Percentiles rank a stretch among this genome's conserved stretches.
phyloP scores from a whole-genome alignment of 2,797 vertebrate genomes.

The Pangasius larnaudii region DNA sequence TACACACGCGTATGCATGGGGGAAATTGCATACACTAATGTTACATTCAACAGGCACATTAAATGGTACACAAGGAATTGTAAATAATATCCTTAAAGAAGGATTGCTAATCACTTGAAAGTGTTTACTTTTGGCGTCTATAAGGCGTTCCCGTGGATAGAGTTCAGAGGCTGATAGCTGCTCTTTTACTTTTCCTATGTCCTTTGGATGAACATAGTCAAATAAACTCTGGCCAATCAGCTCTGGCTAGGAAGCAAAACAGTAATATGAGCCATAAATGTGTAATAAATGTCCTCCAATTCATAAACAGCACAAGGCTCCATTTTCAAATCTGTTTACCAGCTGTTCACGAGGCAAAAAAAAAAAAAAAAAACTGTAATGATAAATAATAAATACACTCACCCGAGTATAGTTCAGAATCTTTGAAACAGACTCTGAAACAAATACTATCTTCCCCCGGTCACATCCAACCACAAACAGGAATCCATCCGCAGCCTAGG shows the following conservation, averaged over 20 bases:
- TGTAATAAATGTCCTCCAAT: neutral
- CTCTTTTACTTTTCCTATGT: slow-evolving; percentile 96
- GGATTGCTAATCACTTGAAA: slow-evolving; percentile 8
- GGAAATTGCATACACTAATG: neutral
- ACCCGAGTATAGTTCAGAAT: slow-evolving; percentile 93
- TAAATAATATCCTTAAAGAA: neutral
- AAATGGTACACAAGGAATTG: neutral
- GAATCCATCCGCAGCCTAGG: slow-evolving; percentile 93
- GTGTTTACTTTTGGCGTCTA: slow-evolving; percentile 90
- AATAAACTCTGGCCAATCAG: slow-evolving; percentile 93
- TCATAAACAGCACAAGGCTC: neutral
- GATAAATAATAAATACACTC: slow-evolving; percentile 35
- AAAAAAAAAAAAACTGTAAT: neutral
- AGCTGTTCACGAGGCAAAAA: neutral
- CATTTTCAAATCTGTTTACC: neutral
- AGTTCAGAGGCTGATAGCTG: slow-evolving; percentile 89
- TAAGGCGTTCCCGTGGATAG: slow-evolving; percentile 85
- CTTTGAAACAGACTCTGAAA: slow-evolving; percentile 93
- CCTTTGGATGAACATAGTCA: slow-evolving; percentile 95
- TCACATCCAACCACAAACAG: slow-evolving; percentile 96
- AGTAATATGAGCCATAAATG: slow-evolving; percentile 41
- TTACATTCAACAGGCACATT: neutral
- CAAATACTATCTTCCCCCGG: slow-evolving; percentile 93
- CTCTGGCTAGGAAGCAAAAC: slow-evolving; percentile 75
- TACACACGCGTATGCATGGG: slow-evolving; percentile 49